These are phyloP conservation scores for Chamaea fasciata DNA, from an alignment of 2,113 vertebrate species.

Conservation along the genomic window DNA sequence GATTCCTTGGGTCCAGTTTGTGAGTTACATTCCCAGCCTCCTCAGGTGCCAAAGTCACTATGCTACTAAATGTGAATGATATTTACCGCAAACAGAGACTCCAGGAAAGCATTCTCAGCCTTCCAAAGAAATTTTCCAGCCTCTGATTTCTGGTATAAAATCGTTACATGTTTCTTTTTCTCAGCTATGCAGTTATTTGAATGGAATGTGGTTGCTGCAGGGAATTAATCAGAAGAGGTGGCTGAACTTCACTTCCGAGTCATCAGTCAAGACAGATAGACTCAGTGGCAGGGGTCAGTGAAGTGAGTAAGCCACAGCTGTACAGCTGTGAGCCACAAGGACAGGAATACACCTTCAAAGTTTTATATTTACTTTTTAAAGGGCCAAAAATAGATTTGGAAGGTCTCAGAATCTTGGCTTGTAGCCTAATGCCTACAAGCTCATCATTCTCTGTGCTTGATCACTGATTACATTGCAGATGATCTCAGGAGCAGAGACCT, in stretches of 20 bases:
- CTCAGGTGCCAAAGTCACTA: background rate
- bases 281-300: background rate
- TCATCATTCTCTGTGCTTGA: background rate
- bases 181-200: constrained; percentile 13
- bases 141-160: constrained; percentile 54
- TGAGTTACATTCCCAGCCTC: background rate
- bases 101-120: constrained; percentile 25
- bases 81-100: constrained; percentile 3
- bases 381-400: background rate
- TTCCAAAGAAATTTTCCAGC: constrained; percentile 65
- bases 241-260: constrained; percentile 36
- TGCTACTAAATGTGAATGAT: background rate
- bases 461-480: background rate
- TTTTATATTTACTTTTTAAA: background rate
- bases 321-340: background rate
- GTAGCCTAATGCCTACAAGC: background rate
- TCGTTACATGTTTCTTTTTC: constrained; percentile 31
- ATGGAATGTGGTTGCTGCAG: background rate
- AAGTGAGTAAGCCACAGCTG: background rate
- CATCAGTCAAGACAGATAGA: background rate
- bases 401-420: background rate
- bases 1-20: background rate
- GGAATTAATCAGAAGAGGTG: constrained; percentile 39
- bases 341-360: background rate
- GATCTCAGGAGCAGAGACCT: background rate